Conservation (phyloP, 30 jellyfish, hydroid and myxozoan genomes). For the Hydractinia symbiolongicarpus region DNA sequence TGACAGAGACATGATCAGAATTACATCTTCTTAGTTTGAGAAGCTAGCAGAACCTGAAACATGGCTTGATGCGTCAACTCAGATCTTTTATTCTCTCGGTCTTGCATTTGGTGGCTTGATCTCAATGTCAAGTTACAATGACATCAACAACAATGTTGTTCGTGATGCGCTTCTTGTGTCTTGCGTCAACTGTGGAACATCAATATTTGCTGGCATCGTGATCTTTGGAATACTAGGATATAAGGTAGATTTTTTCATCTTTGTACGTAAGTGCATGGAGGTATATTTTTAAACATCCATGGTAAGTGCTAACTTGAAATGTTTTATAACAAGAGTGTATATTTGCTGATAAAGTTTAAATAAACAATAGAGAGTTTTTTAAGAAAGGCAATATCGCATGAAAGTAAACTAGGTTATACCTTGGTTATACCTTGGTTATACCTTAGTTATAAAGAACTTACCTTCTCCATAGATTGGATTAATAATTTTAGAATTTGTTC, state of each 20-base stretch:
- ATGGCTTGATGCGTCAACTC: constrained; percentile 93
- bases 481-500: too few species aligned
- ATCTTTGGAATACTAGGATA: constrained; percentile 85
- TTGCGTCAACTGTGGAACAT: constrained; percentile 74
- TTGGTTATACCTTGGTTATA: too few species aligned
- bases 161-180: constrained; percentile 89
- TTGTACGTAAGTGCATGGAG: background rate
- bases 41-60: constrained; percentile 63
- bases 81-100: constrained; percentile 92
- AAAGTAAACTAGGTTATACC: too few species aligned
- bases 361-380: too few species aligned
- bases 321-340: background rate
- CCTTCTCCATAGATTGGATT: too few species aligned
- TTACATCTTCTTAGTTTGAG: constrained; percentile 42
- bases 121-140: constrained; percentile 92
- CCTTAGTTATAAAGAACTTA: too few species aligned
- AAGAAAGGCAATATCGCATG: too few species aligned
- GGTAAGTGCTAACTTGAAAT: background rate
- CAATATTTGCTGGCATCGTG: constrained; percentile 83
- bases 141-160: constrained; percentile 78
- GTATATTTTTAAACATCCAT: background rate
- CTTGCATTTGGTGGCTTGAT: constrained; percentile 92
- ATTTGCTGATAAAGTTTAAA: too few species aligned
- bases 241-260: constrained; percentile 41
- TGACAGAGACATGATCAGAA: too few species aligned